Percentiles rank a stretch among this genome's conserved stretches.
phyloP scores from a whole-genome alignment of 2,113 vertebrate species.

The Corythaixoides concolor region DNA sequence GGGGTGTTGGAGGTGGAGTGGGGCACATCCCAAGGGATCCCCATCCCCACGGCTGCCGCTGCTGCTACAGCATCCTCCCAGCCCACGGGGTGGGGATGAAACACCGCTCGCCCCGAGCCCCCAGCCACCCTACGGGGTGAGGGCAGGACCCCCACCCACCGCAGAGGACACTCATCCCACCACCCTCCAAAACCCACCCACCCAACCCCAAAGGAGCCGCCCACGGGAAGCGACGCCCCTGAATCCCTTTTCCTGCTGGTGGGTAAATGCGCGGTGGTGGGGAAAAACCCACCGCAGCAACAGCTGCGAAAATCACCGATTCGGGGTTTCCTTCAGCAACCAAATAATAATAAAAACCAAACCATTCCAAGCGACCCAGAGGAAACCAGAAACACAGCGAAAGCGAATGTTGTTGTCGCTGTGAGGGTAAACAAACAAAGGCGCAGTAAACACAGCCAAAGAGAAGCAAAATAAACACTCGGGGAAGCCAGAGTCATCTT shows the following conservation, averaged over 20 bases:
- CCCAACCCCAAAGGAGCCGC: accelerated
- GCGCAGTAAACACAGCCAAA: not conserved
- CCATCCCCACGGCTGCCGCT: not conserved
- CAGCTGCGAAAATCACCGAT: not conserved
- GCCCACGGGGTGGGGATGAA: not conserved
- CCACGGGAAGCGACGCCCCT: accelerated
- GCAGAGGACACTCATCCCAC: too few relatives aligned
- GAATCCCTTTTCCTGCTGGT: not conserved
- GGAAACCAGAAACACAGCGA: not conserved
- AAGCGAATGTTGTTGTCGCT: not conserved
- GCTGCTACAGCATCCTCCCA: not conserved
- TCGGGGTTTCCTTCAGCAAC: not conserved
- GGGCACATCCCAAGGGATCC: not conserved
- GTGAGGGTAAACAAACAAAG: not conserved
- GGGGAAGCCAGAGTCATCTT: not conserved
- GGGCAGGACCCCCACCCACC: not conserved
- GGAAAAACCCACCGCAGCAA: not conserved
- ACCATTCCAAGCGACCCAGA: not conserved
- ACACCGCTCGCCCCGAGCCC: not conserved
- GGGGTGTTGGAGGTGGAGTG: accelerated
- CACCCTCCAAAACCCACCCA: not conserved
- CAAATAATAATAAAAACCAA: not conserved
- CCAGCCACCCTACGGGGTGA: not conserved
- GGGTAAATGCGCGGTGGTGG: too few relatives aligned
- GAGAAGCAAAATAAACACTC: not conserved